Base-by-base conservation (phyloP, 2,888 invertebrate genomes). In the Synanthedon myopaeformis region DNA sequence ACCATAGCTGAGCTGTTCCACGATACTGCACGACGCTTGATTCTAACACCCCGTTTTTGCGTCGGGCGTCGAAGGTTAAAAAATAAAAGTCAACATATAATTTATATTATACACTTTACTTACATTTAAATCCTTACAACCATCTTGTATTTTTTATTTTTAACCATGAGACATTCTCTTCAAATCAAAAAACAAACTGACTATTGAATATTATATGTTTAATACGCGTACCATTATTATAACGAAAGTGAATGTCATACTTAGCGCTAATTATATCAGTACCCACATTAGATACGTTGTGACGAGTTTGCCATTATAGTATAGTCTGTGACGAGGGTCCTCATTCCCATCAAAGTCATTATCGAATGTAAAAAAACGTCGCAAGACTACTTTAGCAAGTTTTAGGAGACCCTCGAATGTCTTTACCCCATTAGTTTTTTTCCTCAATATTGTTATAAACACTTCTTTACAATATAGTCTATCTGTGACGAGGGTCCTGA, bases 1-100 rank as follows among this genome's bases (percentile, higher is more conserved):
- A 0, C 88, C 88, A 54, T 82, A 77, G 57, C 85, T 83, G 2
- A 88, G 77, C 51, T 88, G 88, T 17, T 88, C 86, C 88, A 88
- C 87, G 52, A 88, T 88, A 58, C 88, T 88, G 68, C 87, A 88
- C 0, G 86, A 76, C 0, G 80, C 64, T 0, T 81, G 74, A 56
- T 76, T 76, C 0, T 78, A 80, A 0, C 64, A 19, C 19, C 19
- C 19, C 19, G 19, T 23, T 23, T 23, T 23, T 23, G 23, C 23
- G 23, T 23, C 23, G 23, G 23, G 1, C 1, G 23, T 23, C 23
- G 23, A 23, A 5, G 23, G 23, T 23, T 23, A 17, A 51, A n/a
- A 55, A 56, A 56, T 55, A 50, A 55, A 55, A 55, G 4, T 8
- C 51, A n/a, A 8, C 35, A 3, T 12, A 52, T 53, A 45, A 41